Evolutionary conservation across 2,113 vertebrate species (phyloP).

Genomic region (Daubentonia madagascariensis): DNA sequence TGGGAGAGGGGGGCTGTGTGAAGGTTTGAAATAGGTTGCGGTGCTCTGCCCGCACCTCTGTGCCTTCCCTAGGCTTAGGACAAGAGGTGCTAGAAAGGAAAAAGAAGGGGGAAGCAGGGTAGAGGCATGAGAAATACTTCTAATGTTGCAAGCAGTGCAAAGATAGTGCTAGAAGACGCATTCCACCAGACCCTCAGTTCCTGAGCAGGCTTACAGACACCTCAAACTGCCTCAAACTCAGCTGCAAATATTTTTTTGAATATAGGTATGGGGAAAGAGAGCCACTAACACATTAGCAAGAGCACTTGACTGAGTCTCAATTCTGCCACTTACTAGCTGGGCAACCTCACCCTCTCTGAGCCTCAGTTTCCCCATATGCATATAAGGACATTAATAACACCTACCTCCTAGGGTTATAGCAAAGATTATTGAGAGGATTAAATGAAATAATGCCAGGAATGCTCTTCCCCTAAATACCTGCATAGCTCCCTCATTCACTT

Average conservation of each 20-base stretch:
- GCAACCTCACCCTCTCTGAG: background rate
- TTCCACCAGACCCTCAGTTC: background rate
- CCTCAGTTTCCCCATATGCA: background rate
- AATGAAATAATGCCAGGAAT: background rate
- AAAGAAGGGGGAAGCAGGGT: background rate
- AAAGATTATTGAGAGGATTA: background rate
- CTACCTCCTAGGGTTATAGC: background rate
- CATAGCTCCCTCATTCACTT: background rate
- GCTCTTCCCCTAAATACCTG: background rate
- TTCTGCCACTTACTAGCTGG: background rate
- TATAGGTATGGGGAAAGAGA: rapidly evolving
- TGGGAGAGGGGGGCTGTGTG: rapidly evolving
- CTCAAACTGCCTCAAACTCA: background rate
- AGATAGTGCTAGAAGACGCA: rapidly evolving
- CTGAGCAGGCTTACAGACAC: too few species aligned
- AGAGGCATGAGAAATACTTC: background rate
- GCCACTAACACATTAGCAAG: background rate
- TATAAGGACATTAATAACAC: background rate
- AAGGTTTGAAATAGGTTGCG: background rate
- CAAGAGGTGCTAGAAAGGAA: background rate
- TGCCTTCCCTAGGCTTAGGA: background rate
- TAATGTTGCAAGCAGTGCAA: rapidly evolving
- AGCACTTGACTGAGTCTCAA: background rate
- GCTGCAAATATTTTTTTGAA: background rate
- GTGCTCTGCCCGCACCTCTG: background rate